Conservation (phyloP, 1,140 invertebrate species). For the Vollenhovia emeryi region DNA sequence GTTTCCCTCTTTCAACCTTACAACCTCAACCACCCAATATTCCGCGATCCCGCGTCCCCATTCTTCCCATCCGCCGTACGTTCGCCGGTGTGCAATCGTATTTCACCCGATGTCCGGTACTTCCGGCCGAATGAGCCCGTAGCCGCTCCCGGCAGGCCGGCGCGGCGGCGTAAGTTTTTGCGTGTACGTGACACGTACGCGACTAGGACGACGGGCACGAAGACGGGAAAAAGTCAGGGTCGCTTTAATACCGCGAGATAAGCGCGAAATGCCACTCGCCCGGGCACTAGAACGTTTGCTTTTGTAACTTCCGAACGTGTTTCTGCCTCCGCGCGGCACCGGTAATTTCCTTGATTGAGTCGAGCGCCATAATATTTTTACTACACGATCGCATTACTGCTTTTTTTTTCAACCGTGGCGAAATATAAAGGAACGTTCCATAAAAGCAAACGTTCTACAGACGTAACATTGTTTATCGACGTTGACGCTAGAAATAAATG, state of each 20-base stretch:
- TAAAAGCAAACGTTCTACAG: not conserved
- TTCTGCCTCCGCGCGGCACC: not conserved
- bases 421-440: not conserved
- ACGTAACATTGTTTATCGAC: not conserved
- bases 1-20: constrained; percentile 25
- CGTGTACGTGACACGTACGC: constrained; percentile 59
- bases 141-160: not conserved
- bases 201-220: constrained; percentile 20
- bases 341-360: constrained; percentile 48
- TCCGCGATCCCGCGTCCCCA: constrained; percentile 19
- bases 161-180: constrained; percentile 60
- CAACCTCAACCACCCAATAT: constrained; percentile 15
- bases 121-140: constrained; percentile 65
- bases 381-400: not conserved
- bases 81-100: constrained; percentile 68
- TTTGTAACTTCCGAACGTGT: constrained; percentile 46
- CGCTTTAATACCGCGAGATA: constrained; percentile 53
- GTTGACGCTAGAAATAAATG: not conserved
- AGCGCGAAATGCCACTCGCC: constrained; percentile 22
- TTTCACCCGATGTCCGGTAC: constrained; percentile 71
- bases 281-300: constrained; percentile 31
- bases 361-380: constrained; percentile 32
- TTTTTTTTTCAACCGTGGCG: not conserved
- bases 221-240: constrained; percentile 45
- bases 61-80: constrained; percentile 52